Base-by-base conservation (phyloP, 1,140 invertebrate genomes). In the Sitophilus oryzae region DNA sequence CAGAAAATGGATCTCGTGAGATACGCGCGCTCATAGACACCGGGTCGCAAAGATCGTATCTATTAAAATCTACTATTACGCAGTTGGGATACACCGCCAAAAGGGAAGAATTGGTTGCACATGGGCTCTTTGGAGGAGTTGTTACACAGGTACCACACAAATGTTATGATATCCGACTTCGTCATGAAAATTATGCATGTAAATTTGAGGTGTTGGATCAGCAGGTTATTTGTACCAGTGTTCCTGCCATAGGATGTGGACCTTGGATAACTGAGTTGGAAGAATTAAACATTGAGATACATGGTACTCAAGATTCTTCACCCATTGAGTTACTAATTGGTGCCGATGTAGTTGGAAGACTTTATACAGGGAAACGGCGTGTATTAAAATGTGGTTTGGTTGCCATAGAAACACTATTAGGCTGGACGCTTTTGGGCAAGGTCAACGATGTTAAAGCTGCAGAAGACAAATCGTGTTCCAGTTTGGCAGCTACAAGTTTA, bases 361-460 rank as follows among this genome's bases (percentile, higher is more conserved):
- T 71, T 6, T 41, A 64, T 5, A 70, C 67, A 0, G 69, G 65
- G 14, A 40, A 52, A 6, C 56, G 42, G 8, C 25, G 54, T 36
- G 16, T 62, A 11, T 52, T 72, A 14, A 8, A 41, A 10, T 64
- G 61, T 46, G 67, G 68, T 1, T 46, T 72, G 6, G 58, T 64
- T 16, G 65, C 63, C 11, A 15, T 68, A 2, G 63, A 73, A 48
- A 70, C 68, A 1, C 23, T 48, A n/a, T 48, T 72, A 4, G 67
- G 67, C 2, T 73, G 66, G 68, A 66, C 61, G 6, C 14, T 73
- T 4, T 48, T 55, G 37, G 69, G 62, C 5, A 67, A 65, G 62
- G 22, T 52, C 4, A 41, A 15, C n/a, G n/a, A 8, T 14, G 38
- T 41, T 14, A 15, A 18, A 8, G 8, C 38, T 5, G 6, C 38